Conservation (phyloP, 2,888 invertebrate genomes). For the Drosophila cognata region DNA sequence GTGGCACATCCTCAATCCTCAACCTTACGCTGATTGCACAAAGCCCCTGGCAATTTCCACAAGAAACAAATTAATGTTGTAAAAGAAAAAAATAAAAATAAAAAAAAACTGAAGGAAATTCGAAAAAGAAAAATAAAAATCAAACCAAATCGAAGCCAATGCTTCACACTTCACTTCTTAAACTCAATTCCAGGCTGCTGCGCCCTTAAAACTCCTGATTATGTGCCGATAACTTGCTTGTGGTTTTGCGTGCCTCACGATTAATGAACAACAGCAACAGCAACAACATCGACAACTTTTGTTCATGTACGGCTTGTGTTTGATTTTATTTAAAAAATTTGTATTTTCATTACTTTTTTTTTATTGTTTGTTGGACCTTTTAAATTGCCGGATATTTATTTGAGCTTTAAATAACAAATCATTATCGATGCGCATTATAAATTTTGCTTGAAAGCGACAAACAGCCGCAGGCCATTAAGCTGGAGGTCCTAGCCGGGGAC, state of each 20-base stretch:
- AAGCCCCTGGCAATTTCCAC: constrained; percentile 67
- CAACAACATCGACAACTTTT: constrained; percentile 8
- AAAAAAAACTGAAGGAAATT: background rate
- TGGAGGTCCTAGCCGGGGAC: constrained; percentile 2
- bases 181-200: constrained; percentile 26
- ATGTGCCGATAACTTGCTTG: constrained; percentile 68
- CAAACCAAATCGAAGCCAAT: constrained; percentile 27
- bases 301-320: constrained; percentile 30
- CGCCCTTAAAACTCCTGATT: constrained; percentile 48
- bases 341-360: constrained; percentile 12
- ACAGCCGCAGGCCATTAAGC: constrained; percentile 37
- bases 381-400: constrained; percentile 71
- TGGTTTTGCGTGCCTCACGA: constrained; percentile 53
- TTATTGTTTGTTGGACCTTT: constrained; percentile 29
- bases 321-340: constrained; percentile 19
- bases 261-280: constrained; percentile 37
- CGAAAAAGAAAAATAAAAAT: background rate
- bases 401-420: constrained; percentile 75
- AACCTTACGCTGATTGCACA: constrained; percentile 74
- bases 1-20: constrained; percentile 16
- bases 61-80: constrained; percentile 73
- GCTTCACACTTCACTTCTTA: constrained; percentile 42
- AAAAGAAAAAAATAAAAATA: constrained; percentile 15
- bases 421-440: constrained; percentile 77
- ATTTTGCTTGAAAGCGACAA: constrained; percentile 35